Conservation (phyloP, 2,888 invertebrate species). For the Tachystola acroxantha region DNA sequence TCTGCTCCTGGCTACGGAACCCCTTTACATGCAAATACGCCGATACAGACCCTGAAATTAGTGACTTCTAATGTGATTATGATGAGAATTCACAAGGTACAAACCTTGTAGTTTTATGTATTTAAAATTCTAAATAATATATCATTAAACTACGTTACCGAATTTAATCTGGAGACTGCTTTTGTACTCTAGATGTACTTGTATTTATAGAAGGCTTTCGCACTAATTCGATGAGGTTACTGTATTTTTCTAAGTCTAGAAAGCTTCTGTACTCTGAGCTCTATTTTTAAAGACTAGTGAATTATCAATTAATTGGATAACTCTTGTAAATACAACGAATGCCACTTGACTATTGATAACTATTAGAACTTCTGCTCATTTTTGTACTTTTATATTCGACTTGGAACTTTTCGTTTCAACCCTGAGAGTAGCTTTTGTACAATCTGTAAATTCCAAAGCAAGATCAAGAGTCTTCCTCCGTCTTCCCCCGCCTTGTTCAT, state of each 20-base stretch:
- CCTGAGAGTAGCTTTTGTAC: conserved; percentile 33
- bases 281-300: conserved; percentile 25
- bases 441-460: conserved; percentile 26
- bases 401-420: conserved; percentile 21
- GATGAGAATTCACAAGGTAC: conserved; percentile 18
- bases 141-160: conserved; percentile 76
- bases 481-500: conserved; percentile 52
- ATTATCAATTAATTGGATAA: conserved; percentile 28
- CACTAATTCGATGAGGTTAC: conserved; percentile 61
- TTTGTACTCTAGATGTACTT: conserved; percentile 71
- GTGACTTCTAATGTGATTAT: conserved; percentile 72
- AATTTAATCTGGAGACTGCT: conserved; percentile 80
- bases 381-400: conserved; percentile 72
- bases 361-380: conserved; percentile 55
- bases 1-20: conserved; percentile 86
- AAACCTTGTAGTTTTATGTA: conserved; percentile 23
- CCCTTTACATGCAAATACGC: conserved; percentile 88
- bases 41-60: conserved; percentile 83
- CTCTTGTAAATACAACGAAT: conserved; percentile 49
- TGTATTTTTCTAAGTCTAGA: conserved; percentile 71
- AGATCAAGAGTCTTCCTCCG: conserved; percentile 64
- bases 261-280: conserved; percentile 45
- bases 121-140: conserved; percentile 47
- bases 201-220: conserved; percentile 69
- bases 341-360: conserved; percentile 30